These are phyloP conservation scores for Brachystomella parvula DNA, from an alignment of 1,140 invertebrate species.

Conservation along the genomic window DNA sequence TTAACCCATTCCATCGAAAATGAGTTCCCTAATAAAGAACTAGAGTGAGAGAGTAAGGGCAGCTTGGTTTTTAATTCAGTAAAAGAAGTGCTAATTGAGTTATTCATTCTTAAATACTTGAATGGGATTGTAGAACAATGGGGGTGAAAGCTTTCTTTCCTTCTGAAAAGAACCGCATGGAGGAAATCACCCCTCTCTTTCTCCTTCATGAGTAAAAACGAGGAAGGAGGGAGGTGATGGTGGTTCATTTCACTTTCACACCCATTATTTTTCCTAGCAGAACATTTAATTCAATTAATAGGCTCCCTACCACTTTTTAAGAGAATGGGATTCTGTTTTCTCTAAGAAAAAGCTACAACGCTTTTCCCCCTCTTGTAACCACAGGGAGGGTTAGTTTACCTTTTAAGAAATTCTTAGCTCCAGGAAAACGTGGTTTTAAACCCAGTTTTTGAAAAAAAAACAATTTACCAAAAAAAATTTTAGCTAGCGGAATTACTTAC, in stretches of 20 bases:
- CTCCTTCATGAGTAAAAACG: background rate
- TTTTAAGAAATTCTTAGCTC: too few relatives aligned
- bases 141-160: conserved; percentile 9
- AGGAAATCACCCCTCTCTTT: conserved; percentile 1
- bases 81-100: conserved; percentile 13
- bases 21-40: background rate
- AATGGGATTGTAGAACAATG: conserved; percentile 7
- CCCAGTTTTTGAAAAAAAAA: too few relatives aligned
- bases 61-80: conserved; percentile 4
- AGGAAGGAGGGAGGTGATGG: conserved; percentile 9
- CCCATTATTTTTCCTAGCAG: conserved; percentile 26
- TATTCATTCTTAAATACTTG: conserved; percentile 6
- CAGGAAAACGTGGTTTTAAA: too few relatives aligned
- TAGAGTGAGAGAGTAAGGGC: background rate
- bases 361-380: too few relatives aligned
- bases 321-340: background rate
- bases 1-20: background rate
- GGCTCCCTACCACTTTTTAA: background rate
- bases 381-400: too few relatives aligned
- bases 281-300: conserved; percentile 33
- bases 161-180: conserved; percentile 5
- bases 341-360: too few relatives aligned
- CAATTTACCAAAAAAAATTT: too few relatives aligned
- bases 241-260: conserved; percentile 26
- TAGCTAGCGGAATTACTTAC: too few relatives aligned